Base-by-base conservation (phyloP, 2,113 vertebrate genomes). In the Hyperoodon ampullatus region DNA sequence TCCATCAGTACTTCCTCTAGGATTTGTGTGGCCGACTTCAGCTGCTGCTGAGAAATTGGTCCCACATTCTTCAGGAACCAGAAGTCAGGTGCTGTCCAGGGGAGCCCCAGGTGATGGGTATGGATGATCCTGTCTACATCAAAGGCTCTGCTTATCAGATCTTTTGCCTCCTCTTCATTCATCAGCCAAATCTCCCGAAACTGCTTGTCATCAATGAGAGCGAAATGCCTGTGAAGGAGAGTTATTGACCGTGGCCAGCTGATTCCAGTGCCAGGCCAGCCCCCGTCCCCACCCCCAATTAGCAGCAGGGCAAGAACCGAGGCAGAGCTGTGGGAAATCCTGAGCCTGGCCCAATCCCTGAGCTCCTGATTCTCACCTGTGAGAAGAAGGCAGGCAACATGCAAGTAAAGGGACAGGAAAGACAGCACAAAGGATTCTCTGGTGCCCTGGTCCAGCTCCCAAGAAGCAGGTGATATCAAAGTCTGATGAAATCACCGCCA, bases 151-250 rank as follows among this genome's bases (percentile, higher is more conserved):
- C 93, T 24, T 4, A 98, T 98, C 66, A 99, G 97, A 5, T 53
- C 96, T 96, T 99, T 99, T 24, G 99, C 98, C 95, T 99, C 99
- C 8, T 95, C 98, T 84, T 99, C 99, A 0, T 99, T 98, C 99
- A 99, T 99, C 12, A 98, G 94, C 99, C 99, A 99, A 78, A 99
- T 96, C n/a, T 99, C 98, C 30, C 95, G 92, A 84, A 99, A 99
- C 61, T 97, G 98, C 90, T 98, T 95, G 0, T 96, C 96, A 2
- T 99, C 98, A 0, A 98, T 82, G 0, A 81, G 30, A 50, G 98
- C 96, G 94, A 99, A 99, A 93, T 99, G 99, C 65, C 99, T 99
- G 97, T 1, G 55, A 75, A 95, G 78, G 47, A 97, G 55, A 88
- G 39, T 24, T 0, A 0, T 8, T 6, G 28, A 65, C 80, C 0